phyloP scores from a whole-genome alignment of 2,888 invertebrate genomes.

The Synanthedon andrenaeformis region DNA sequence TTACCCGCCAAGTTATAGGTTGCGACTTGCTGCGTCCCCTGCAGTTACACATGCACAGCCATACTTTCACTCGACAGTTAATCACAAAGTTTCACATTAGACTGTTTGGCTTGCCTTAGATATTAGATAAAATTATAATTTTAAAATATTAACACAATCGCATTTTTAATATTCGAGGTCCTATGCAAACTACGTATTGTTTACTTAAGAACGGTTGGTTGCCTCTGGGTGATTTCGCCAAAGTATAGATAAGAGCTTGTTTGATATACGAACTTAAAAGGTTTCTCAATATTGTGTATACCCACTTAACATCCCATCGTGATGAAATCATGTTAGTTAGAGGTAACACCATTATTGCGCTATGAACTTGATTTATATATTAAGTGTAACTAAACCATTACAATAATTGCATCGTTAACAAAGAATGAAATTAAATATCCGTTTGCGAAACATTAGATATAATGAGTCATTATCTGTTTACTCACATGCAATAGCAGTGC shows the following conservation, averaged over 20 bases:
- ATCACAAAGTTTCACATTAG: conserved; percentile 2
- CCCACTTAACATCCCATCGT: conserved; percentile 12
- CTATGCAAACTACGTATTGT: conserved; percentile 16
- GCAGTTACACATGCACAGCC: conserved; percentile 23
- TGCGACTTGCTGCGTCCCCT: conserved; percentile 28
- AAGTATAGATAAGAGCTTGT: conserved; percentile 17
- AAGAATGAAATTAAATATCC: conserved; percentile 6
- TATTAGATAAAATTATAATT: conserved; percentile 7
- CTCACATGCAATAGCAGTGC: background rate
- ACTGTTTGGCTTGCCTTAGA: conserved; percentile 17
- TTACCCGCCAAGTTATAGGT: conserved; percentile 37
- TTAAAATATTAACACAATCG: conserved; percentile 12
- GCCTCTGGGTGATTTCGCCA: conserved; percentile 10
- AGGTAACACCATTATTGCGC: conserved; percentile 28
- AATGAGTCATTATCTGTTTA: conserved; percentile 3
- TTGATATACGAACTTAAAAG: conserved; percentile 25
- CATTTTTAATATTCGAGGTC: conserved; percentile 13
- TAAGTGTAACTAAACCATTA: background rate
- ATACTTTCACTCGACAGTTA: conserved; percentile 35
- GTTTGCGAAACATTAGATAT: background rate
- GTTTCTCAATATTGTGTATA: conserved; percentile 24
- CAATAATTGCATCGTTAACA: background rate
- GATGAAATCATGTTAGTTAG: conserved; percentile 25
- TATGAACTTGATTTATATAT: conserved; percentile 22
- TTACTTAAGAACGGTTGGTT: conserved; percentile 8